phyloP scores from a whole-genome alignment of 1,140 invertebrate genomes.

The Linepithema humile region DNA sequence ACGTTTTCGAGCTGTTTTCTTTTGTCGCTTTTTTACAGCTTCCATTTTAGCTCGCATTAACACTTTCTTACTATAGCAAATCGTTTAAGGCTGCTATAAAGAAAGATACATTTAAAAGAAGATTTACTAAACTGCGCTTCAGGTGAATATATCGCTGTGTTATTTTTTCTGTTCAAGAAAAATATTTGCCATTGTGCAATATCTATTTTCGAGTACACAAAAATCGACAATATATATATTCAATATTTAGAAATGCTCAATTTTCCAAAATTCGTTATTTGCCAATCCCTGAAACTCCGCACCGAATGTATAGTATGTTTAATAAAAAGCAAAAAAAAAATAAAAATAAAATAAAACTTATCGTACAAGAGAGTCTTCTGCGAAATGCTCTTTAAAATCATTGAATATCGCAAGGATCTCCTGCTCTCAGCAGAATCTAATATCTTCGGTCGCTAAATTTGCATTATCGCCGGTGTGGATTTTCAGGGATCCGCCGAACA shows the following conservation, averaged over 20 bases:
- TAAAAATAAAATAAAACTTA: background rate
- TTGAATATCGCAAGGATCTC: background rate
- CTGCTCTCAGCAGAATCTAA: background rate
- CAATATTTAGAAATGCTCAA: background rate
- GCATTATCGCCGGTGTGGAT: constrained; percentile 2
- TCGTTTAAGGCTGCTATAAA: constrained; percentile 19
- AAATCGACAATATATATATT: background rate
- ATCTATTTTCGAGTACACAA: background rate
- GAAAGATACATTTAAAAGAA: background rate
- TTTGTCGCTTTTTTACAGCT: background rate
- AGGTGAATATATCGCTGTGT: background rate
- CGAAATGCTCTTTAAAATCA: background rate
- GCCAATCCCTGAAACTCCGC: no score
- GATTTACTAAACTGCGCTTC: background rate
- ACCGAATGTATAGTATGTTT: no score
- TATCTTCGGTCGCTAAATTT: constrained; percentile 14
- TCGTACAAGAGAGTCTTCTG: background rate
- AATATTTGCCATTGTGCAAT: background rate
- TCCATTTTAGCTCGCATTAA: background rate
- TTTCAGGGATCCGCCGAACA: constrained; percentile 11
- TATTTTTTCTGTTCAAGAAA: background rate
- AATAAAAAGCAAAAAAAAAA: background rate
- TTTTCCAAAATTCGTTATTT: background rate
- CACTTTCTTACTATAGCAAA: background rate
- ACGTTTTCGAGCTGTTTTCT: background rate